Evolutionary conservation across 2,888 invertebrate genomes (phyloP), one percentile per base, ranked within the genome.

Genomic region (Cosmia trapezina): DNA sequence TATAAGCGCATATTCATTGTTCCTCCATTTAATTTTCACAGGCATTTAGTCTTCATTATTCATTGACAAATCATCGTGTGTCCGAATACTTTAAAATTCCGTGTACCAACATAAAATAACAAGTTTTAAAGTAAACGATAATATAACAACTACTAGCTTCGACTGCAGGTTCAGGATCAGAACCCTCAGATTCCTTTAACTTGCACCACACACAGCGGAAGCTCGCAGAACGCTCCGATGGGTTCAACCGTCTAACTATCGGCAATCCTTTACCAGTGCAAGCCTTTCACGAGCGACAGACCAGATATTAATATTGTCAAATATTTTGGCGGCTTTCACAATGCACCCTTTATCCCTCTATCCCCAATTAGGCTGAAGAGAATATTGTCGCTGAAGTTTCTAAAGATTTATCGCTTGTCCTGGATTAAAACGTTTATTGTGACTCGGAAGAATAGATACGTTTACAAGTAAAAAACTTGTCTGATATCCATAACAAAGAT

Each of bases 241-340:
- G 89, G 86, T 88, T 91, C 91, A 90, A 92, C 90, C 91, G 89
- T 92, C 86, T 90, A 92, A 90, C 91, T 91, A 90, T 91, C 88
- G 86, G 88, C 94, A 95, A 96, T 96, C 95, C 95, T 95, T 95
- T 94, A 91, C 92, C 88, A 88, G 53, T 87, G 85, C 91, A 93
- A 93, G 90, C 94, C 94, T 94, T 95, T 95, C 90, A 92, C 88
- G 90, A 91, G 93, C 92, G 94, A 89, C 87, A 94, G 93, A 91
- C 90, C 93, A 92, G 91, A 92, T 92, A 91, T 91, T 92, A 93
- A 95, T 93, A 93, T 92, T 93, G 90, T 91, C 89, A 91, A 94
- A 95, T 95, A 94, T 95, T 95, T 93, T 94, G 93, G 89, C 88
- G 90, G 89, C 87, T 88, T 80, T 78, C 77, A 90, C 90, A 92